Evolutionary conservation across 1,140 invertebrate genomes (phyloP).

Genomic region (Rhyacophila brunnea): DNA sequence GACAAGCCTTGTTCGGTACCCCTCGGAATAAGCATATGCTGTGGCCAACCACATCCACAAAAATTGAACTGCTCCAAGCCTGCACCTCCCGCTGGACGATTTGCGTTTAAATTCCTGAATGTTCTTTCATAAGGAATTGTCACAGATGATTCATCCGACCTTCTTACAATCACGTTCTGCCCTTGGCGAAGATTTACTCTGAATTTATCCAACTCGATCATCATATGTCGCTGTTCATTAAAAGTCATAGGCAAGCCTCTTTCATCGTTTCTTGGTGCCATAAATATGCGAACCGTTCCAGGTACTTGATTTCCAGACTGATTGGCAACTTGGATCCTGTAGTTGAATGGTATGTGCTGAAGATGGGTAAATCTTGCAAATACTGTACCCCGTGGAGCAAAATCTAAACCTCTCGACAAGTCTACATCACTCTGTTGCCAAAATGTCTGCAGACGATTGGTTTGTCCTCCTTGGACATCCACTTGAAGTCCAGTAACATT

Average conservation of each 20-base stretch:
- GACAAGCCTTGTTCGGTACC: conserved; percentile 66
- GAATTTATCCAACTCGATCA: conserved; percentile 80
- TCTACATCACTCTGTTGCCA: conserved; percentile 76
- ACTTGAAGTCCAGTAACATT: conserved; percentile 57
- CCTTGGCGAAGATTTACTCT: conserved; percentile 61
- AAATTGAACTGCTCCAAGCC: conserved; percentile 66
- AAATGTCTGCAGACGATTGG: conserved; percentile 63
- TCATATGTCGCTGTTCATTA: conserved; percentile 65
- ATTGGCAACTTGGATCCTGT: conserved; percentile 66
- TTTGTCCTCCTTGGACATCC: conserved; percentile 43
- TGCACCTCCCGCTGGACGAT: conserved; percentile 53
- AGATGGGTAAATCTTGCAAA: conserved; percentile 71
- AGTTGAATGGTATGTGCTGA: conserved; percentile 68
- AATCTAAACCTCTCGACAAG: conserved; percentile 73
- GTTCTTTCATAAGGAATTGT: conserved; percentile 73
- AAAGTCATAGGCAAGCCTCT: conserved; percentile 61
- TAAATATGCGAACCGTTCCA: conserved; percentile 74
- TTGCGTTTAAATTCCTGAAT: conserved; percentile 61
- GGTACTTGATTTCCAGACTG: conserved; percentile 41
- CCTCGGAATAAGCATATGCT: conserved; percentile 79
- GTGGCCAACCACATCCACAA: conserved; percentile 86
- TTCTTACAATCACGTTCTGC: conserved; percentile 60
- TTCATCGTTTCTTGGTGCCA: conserved; percentile 70
- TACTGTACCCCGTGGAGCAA: conserved; percentile 67
- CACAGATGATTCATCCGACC: conserved; percentile 65